Percentiles rank a stretch among this genome's conserved stretches.
Evolutionary conservation across 2,797 vertebrate genomes (phyloP).

Genomic region (Paratrypauchen microcephalus): DNA sequence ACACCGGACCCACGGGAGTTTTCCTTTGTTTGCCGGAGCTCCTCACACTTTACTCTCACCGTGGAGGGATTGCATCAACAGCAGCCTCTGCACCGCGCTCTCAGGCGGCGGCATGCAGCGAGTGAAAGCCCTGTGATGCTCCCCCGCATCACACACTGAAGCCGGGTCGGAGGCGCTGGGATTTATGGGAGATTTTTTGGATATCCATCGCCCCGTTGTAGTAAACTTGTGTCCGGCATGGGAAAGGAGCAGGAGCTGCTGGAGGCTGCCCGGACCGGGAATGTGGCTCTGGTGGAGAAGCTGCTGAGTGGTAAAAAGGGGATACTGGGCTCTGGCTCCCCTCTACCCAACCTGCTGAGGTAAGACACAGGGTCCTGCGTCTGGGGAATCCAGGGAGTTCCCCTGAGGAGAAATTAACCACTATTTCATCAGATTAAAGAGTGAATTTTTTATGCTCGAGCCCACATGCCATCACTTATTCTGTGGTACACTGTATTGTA

Average conservation of each 20-base stretch:
- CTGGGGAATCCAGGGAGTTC: constrained; percentile 23
- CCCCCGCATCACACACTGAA: constrained; percentile 37
- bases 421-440: constrained; percentile 21
- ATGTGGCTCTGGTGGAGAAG: constrained; percentile 95
- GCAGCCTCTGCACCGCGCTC: constrained; percentile 10
- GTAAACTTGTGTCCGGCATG: constrained; percentile 82
- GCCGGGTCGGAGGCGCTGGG: constrained; percentile 8
- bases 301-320: constrained; percentile 93
- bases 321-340: constrained; percentile 91
- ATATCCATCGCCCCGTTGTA: constrained; percentile 56
- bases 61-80: constrained; percentile 22
- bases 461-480: neutral
- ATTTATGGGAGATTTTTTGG: constrained; percentile 64
- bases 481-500: neutral
- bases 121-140: constrained; percentile 40
- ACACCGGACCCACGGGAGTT: constrained; percentile 26
- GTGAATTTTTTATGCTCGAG: constrained; percentile 31
- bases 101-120: constrained; percentile 35
- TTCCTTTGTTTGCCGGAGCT: neutral
- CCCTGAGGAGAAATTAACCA: constrained; percentile 36
- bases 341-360: constrained; percentile 93
- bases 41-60: constrained; percentile 32
- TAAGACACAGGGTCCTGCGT: constrained; percentile 71
- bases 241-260: constrained; percentile 97
- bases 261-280: constrained; percentile 94